Conservation (phyloP, 2,113 vertebrate species). For the Orientallactaga bullata region DNA sequence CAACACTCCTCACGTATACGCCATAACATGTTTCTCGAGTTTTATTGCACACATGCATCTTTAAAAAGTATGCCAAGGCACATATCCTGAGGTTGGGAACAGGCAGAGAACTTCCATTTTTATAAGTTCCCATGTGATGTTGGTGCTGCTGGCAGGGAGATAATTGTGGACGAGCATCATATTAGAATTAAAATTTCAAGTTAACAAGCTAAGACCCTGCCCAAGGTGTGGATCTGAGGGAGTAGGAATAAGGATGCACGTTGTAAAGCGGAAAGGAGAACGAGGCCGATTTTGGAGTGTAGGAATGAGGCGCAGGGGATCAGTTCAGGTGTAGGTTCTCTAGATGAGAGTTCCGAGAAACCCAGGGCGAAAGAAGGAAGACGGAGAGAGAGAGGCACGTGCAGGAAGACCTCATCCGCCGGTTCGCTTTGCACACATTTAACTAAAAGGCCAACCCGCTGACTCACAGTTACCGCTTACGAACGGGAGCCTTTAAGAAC, state of each 20-base stretch:
- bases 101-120: neutral
- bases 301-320: neutral
- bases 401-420: neutral
- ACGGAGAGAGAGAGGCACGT: neutral
- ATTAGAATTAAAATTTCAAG: constrained; percentile 36
- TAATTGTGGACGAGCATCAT: neutral
- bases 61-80: neutral
- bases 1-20: neutral
- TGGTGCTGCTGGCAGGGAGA: neutral
- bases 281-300: neutral
- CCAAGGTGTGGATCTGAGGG: neutral
- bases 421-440: neutral
- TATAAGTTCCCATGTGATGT: neutral
- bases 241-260: neutral
- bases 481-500: neutral
- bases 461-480: neutral
- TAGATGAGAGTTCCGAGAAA: neutral
- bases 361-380: neutral
- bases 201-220: neutral
- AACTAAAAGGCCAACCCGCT: neutral
- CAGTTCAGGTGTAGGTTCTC: neutral
- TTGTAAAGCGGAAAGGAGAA: neutral
- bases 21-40: neutral
- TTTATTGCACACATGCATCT: too few species aligned
- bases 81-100: neutral